Percentiles rank a stretch among this genome's conserved stretches.
phyloP scores from a whole-genome alignment of 2,797 vertebrate species.

The Gobio occitaniae region DNA sequence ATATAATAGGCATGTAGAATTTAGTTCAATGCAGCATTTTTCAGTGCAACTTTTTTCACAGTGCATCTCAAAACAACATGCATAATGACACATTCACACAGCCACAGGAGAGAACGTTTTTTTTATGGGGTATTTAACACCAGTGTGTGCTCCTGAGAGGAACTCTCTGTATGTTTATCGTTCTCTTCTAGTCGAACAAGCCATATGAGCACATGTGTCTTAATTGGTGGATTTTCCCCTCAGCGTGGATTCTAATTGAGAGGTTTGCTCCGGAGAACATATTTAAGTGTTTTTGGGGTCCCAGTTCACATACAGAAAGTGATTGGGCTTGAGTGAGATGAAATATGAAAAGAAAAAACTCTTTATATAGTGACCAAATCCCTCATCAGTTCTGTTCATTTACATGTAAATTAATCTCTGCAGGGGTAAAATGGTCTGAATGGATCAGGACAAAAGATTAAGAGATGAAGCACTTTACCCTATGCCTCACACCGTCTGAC shows the following conservation, averaged over 20 bases:
- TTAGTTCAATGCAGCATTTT: not conserved
- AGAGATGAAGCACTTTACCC: not conserved
- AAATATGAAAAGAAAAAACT: slow-evolving; percentile 2
- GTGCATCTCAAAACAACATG: not conserved
- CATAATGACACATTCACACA: not conserved
- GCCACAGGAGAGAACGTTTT: not conserved
- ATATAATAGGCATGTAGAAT: not conserved
- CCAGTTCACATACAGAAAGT: not conserved
- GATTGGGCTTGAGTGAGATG: not conserved
- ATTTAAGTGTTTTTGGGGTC: not conserved
- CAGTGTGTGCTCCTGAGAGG: not conserved
- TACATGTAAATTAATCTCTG: slow-evolving; percentile 1
- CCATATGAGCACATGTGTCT: not conserved
- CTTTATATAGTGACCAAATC: not conserved
- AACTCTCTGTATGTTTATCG: not conserved
- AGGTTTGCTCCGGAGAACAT: not conserved
- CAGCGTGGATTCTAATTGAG: slow-evolving; percentile 7
- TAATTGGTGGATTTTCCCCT: not conserved
- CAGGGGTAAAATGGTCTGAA: not conserved
- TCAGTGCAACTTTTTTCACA: not conserved
- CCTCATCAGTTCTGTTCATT: slow-evolving; percentile 13
- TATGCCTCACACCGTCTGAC: not conserved
- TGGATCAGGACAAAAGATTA: not conserved
- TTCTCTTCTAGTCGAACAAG: not conserved
- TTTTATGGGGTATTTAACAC: not conserved